These are phyloP conservation scores for Acromyrmex charruanus DNA, from an alignment of 1,140 invertebrate species.

Conservation along the genomic window DNA sequence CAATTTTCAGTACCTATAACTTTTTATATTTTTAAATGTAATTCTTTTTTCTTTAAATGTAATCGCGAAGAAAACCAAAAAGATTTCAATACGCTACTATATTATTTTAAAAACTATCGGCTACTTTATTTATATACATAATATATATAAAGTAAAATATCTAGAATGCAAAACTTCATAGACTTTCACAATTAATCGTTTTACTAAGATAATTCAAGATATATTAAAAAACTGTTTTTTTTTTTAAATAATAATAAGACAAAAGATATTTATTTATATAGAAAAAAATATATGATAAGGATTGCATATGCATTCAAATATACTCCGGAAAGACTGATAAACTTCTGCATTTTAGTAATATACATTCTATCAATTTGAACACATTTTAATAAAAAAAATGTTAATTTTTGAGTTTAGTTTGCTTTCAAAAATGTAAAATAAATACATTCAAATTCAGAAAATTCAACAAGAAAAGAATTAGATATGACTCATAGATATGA, in stretches of 20 bases:
- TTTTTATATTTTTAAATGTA: not conserved
- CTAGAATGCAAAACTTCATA: not conserved
- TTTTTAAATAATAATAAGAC: not conserved
- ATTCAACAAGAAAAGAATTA: slow-evolving; percentile 19
- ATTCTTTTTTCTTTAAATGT: too few relatives aligned
- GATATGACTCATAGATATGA: not conserved
- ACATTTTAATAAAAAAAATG: not conserved
- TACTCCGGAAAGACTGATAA: not conserved
- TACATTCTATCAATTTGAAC: not conserved
- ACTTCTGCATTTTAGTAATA: not conserved
- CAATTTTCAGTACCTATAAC: not conserved
- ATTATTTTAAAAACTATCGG: not conserved
- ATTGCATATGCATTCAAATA: not conserved
- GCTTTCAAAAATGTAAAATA: not conserved
- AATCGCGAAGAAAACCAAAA: not conserved
- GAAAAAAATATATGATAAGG: not conserved
- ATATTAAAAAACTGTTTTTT: not conserved
- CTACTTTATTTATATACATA: too few relatives aligned
- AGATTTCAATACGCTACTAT: not conserved
- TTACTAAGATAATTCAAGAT: not conserved
- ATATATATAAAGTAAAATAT: not conserved
- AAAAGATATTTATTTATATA: not conserved
- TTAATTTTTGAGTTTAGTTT: not conserved
- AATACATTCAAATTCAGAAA: slow-evolving; percentile 17
- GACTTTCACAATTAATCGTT: not conserved